phyloP scores from a whole-genome alignment of 2,797 vertebrate species.

The Hoplostethus atlanticus region DNA sequence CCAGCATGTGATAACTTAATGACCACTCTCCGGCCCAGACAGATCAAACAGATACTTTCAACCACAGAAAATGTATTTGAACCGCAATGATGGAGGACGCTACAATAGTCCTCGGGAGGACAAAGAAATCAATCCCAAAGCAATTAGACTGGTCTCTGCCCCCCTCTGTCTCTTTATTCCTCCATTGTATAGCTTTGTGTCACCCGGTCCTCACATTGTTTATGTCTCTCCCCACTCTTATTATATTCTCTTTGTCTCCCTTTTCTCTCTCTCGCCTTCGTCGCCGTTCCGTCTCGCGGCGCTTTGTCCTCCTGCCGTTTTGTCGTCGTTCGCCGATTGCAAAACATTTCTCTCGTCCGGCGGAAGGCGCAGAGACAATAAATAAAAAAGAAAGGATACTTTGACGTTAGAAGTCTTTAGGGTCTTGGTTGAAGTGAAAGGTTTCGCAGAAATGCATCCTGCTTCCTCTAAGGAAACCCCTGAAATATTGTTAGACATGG shows the following conservation, averaged over 20 bases:
- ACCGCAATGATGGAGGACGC: slow-evolving; percentile 11
- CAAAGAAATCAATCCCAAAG: slow-evolving; percentile 32
- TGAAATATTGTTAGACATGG: background rate
- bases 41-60: slow-evolving; percentile 55
- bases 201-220: slow-evolving; percentile 18
- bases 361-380: too few relatives aligned
- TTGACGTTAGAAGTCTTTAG: too few relatives aligned
- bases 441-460: background rate
- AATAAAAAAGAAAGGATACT: too few relatives aligned
- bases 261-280: background rate
- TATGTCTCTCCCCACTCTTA: slow-evolving; percentile 17
- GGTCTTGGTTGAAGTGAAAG: background rate
- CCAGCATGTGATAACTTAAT: slow-evolving; percentile 59
- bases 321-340: background rate
- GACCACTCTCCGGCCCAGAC: slow-evolving; percentile 29
- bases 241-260: background rate
- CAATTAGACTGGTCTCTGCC: slow-evolving; percentile 32
- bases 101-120: slow-evolving; percentile 34
- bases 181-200: slow-evolving; percentile 17
- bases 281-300: background rate
- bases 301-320: too few relatives aligned
- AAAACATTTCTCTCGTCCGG: background rate
- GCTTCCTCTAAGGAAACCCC: background rate
- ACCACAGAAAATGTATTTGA: slow-evolving; percentile 44
- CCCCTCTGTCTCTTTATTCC: slow-evolving; percentile 16